Evolutionary conservation across 92 coral and sea anemone species (phyloP), one percentile per base, ranked within the genome.

Genomic region (Porites cylindrica): DNA sequence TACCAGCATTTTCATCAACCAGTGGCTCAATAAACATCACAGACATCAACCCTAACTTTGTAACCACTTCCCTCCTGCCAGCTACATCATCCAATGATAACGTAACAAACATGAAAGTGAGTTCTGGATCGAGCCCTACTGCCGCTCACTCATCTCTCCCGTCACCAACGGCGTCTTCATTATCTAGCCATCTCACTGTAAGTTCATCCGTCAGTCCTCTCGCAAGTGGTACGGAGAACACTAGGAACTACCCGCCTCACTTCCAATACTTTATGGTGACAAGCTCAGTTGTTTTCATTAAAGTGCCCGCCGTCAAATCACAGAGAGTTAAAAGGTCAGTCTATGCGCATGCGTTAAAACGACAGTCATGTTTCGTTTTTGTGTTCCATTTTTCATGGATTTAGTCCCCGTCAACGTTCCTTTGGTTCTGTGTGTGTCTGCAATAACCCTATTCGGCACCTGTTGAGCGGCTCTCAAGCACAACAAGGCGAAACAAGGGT

Each of bases 251-350:
- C 66, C 74, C 67, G 3, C 70, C 92, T 74, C 88, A 73, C 60
- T 79, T 91, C 76, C 88, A 93, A 86, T 72, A 91, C 60, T 93
- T 95, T 83, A 72, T 83, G 79, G 75, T 95, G 6, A 94, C 94
- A 51, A 97, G 97, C 75, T 90, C 95, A 7, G 98, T 97, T 62
- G 91, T 89, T 69, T 97, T 97, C 72, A 84, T 93, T 76, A 85
- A 86, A 70, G 96, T 97, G 9, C 95, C 97, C 53, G 59, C 95
- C 38, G 79, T 76, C 17, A 90, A 96, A 51, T 91, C 89, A 66
- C 85, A 86, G 20, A 82, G 88, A 70, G 86, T 90, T 32, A 97
- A 97, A 85, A 95, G 98, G 98, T 94, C 66, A 86, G 85, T 20
- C 18, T 8, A 26, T 23, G 65, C 20, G 14, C 11, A 13, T 59